Base-by-base conservation (phyloP, 2,797 vertebrate species). In the Fratercula arctica region DNA sequence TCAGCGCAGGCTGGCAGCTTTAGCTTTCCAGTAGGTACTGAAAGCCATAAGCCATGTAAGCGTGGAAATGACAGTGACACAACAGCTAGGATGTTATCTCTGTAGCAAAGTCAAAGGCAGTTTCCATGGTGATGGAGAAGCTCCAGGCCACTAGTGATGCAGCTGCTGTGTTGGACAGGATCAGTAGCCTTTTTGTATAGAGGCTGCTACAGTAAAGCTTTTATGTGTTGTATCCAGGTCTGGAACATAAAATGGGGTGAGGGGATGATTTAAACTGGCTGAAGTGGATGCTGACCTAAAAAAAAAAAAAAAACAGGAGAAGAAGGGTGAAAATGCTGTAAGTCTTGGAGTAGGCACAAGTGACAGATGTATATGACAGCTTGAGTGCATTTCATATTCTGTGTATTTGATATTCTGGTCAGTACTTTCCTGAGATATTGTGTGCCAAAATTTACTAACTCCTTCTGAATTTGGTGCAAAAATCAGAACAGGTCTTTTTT, bases 41-140 rank as follows among this genome's bases (percentile, higher is more conserved):
- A 57, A 76, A 94, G 70, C 59, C 66, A 10, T 16, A 76, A 94
- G 70, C 59, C 66, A 10, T 16, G 46, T 45, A 64, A 93, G 72
- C 14, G 0, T 82, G 84, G 84, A 91, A 90, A 72, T 83, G 79
- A 13, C 56, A 80, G 61, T 43, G 86, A 72, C 84, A 89, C 67
- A 64, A 46, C 0, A 3, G 66, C 60, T 41, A 64, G 46, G 86
- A 91, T 80, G 57, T 74, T 91, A 89, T 89, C 86, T 82, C 61
- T 0, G 0, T 15, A 63, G 86, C 74, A 59, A 87, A 95, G 86
- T 57, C 68, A 54, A 61, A 86, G 39, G 66, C 64, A 21, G 95
- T 95, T 93, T 83, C 93, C 90, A 83, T 96, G 85, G 95, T 39
- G 81, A 94, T 29, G 23, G 84, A 75, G 78, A 83, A 94, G 63